A percentile compares a stretch with the other conserved stretches of the same genome.
phyloP scores from a whole-genome alignment of 2,888 invertebrate species.

The Tridacna crocea region DNA sequence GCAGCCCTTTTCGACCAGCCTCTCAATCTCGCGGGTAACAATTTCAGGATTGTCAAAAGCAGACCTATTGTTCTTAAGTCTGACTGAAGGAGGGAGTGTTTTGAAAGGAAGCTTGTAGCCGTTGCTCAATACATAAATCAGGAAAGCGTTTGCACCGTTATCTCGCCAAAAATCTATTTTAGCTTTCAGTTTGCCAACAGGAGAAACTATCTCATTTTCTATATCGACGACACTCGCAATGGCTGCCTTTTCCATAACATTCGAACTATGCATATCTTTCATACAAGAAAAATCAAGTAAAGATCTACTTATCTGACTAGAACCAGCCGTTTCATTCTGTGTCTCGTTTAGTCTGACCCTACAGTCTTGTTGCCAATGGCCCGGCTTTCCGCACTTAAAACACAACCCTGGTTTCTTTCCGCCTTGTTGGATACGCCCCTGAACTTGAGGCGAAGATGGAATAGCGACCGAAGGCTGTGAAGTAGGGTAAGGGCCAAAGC shows the following conservation, averaged over 20 bases:
- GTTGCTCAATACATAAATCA: slow-evolving; percentile 30
- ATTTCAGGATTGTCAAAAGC: slow-evolving; percentile 27
- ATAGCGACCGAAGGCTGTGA: background rate
- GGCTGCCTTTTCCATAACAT: too few relatives aligned
- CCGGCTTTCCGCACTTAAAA: slow-evolving; percentile 37
- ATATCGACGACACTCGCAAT: background rate
- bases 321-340: background rate
- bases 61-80: slow-evolving; percentile 39
- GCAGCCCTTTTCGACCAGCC: slow-evolving; percentile 32
- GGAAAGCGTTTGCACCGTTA: slow-evolving; percentile 6
- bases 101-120: slow-evolving; percentile 38
- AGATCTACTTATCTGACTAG: slow-evolving; percentile 27
- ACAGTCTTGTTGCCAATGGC: slow-evolving; percentile 44
- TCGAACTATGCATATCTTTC: too few relatives aligned
- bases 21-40: slow-evolving; percentile 37
- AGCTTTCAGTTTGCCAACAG: slow-evolving; percentile 19
- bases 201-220: slow-evolving; percentile 9
- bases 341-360: too few relatives aligned
- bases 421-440: background rate
- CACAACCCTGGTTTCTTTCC: slow-evolving; percentile 36
- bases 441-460: too few relatives aligned
- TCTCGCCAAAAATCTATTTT: slow-evolving; percentile 24
- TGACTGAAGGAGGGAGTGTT: slow-evolving; percentile 9
- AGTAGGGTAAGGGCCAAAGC: slow-evolving; percentile 22
- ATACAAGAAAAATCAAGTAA: background rate